Evolutionary conservation across 2,113 vertebrate species (phyloP), one percentile per base, ranked within the genome.

Genomic region (Elephantulus edwardii): DNA sequence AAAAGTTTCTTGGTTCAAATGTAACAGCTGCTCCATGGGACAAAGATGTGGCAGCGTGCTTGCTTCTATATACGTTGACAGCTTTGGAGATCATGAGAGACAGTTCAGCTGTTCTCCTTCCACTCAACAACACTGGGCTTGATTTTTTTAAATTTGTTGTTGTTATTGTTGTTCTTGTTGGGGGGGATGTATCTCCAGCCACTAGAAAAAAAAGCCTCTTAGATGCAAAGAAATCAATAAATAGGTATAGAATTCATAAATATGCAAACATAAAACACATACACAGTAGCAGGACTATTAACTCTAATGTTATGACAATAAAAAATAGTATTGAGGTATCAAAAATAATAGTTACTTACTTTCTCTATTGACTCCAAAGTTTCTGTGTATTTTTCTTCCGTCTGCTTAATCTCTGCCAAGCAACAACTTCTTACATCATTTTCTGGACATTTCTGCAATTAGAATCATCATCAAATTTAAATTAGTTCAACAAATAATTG

Each of bases 331-430:
- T 77, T 40, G 66, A 12, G 14, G 4, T 24, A 48, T 76, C 14
- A 38, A 83, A 54, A 42, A 77, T 64, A 71, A 44, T 52, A 46
- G 8, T 0, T 44, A 89, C 97, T 96, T 96, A 99, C 99, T 97
- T 99, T 99, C 96, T 99, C 99, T 88, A 99, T 99, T 0, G 99
- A 99, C 94, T 99, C 99, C 97, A 99, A 96, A 1, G 99, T 99
- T 97, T 99, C 99, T 2, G 99, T 98, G 93, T 99, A 99, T 96
- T 99, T 99, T 98, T 99, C 99, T 95, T 99, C 99, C 0, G 99
- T 99, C 97, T 99, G 99, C 92, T 98, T 99, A 97, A 99, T 99
- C 97, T 99, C 99, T 91, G 98, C 96, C 66, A 99, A 97, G 95
- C 99, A 99, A 96, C 99, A 99, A 96, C 98, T 98, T 95, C 98